phyloP scores from a whole-genome alignment of 2,888 invertebrate genomes.

The Trachelus troglodyta region DNA sequence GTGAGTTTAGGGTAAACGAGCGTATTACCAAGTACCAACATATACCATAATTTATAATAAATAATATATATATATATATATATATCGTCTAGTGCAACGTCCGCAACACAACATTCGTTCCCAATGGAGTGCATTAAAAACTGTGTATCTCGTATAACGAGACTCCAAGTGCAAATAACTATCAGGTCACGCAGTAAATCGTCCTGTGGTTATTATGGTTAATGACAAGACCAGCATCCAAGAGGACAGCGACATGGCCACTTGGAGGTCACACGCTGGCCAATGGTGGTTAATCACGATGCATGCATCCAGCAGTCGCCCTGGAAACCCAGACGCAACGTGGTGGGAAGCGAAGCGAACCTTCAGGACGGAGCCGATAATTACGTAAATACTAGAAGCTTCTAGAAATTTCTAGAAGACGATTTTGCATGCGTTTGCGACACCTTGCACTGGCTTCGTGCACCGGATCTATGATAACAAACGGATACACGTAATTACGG shows the following conservation, averaged over 20 bases:
- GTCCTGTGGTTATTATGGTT: background rate
- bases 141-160: no score
- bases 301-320: constrained; percentile 11
- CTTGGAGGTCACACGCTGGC: background rate
- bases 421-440: background rate
- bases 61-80: background rate
- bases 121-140: no score
- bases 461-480: background rate
- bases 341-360: background rate
- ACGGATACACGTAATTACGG: background rate
- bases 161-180: constrained; percentile 3
- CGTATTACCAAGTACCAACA: constrained; percentile 33
- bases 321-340: background rate
- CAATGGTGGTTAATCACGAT: constrained; percentile 25
- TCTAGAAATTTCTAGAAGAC: background rate
- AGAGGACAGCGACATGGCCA: background rate
- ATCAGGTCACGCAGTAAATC: background rate
- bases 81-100: background rate
- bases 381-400: constrained; percentile 38
- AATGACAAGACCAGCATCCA: background rate
- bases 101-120: background rate
- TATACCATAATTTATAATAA: constrained; percentile 19
- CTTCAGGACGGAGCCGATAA: constrained; percentile 33
- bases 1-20: constrained; percentile 24
- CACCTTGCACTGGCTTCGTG: background rate